Conservation (phyloP, 2,888 invertebrate genomes). For the Trichogramma dendrolimi region DNA sequence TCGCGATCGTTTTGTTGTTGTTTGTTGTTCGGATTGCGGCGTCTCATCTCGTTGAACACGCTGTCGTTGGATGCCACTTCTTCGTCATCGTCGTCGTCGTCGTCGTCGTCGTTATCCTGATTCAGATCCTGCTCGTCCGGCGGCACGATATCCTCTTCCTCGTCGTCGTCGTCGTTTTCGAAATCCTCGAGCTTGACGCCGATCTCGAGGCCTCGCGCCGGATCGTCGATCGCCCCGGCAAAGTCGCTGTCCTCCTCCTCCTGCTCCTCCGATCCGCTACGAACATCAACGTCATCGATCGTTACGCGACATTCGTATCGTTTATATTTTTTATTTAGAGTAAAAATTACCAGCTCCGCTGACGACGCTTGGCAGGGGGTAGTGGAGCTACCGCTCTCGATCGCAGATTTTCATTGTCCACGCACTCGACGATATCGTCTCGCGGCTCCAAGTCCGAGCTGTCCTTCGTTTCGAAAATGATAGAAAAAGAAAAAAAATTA, state of each 20-base stretch:
- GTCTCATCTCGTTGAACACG: background rate
- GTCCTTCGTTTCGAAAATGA: background rate
- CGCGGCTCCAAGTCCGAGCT: background rate
- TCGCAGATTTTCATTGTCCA: background rate
- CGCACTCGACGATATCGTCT: too few species aligned
- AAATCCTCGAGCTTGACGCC: background rate
- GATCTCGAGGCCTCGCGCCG: background rate
- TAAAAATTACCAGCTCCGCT: background rate
- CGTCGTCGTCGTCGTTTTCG: slow-evolving; percentile 12
- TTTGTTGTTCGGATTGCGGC: background rate
- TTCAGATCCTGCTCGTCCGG: slow-evolving; percentile 2
- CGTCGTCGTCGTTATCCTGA: background rate
- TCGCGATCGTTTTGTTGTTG: background rate
- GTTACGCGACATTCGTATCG: background rate
- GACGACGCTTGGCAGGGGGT: background rate
- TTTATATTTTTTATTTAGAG: background rate
- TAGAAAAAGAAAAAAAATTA: too few species aligned
- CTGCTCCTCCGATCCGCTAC: background rate
- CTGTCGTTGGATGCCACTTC: background rate
- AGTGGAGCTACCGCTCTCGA: background rate
- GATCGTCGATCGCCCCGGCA: slow-evolving; percentile 1
- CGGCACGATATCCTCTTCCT: background rate
- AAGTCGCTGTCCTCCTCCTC: background rate
- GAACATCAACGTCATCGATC: background rate
- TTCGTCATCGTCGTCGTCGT: slow-evolving; percentile 2